Conservation (phyloP, 2,113 vertebrate species). For the Cryptomyrus ogoouensis region DNA sequence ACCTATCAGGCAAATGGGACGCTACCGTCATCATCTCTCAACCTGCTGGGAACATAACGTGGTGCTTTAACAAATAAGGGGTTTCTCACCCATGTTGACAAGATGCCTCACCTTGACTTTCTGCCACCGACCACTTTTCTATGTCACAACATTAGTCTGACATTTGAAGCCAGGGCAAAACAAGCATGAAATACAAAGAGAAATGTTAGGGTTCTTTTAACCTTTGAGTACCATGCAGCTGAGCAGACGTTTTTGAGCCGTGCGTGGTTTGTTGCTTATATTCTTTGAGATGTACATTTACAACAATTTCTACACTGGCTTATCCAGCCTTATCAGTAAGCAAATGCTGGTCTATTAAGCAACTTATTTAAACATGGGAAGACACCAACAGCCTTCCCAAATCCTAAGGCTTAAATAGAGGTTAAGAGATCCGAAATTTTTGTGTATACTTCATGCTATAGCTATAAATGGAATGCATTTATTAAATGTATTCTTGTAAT, state of each 20-base stretch:
- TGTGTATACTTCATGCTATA: constrained; percentile 42
- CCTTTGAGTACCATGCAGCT: background rate
- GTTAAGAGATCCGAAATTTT: constrained; percentile 27
- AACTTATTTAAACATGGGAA: constrained; percentile 9
- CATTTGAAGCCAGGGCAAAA: background rate
- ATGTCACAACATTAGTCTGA: constrained; percentile 3
- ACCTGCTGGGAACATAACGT: constrained; percentile 6
- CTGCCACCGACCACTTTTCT: background rate
- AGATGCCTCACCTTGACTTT: background rate
- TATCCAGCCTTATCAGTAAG: background rate
- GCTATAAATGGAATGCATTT: constrained; percentile 57
- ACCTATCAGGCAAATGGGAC: constrained; percentile 7
- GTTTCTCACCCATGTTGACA: constrained; percentile 1
- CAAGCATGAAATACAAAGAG: background rate
- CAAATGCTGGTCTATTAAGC: background rate
- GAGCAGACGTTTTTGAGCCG: background rate
- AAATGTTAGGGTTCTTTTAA: background rate
- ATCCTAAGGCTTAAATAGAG: constrained; percentile 21
- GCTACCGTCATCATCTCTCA: background rate
- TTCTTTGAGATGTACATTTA: background rate
- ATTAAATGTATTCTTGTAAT: constrained; percentile 60
- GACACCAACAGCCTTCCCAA: constrained; percentile 24
- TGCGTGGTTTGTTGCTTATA: background rate
- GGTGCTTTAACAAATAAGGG: background rate
- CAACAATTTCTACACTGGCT: background rate